These are phyloP conservation scores for Plebejus argus DNA, from an alignment of 2,888 invertebrate genomes.

Conservation along the genomic window DNA sequence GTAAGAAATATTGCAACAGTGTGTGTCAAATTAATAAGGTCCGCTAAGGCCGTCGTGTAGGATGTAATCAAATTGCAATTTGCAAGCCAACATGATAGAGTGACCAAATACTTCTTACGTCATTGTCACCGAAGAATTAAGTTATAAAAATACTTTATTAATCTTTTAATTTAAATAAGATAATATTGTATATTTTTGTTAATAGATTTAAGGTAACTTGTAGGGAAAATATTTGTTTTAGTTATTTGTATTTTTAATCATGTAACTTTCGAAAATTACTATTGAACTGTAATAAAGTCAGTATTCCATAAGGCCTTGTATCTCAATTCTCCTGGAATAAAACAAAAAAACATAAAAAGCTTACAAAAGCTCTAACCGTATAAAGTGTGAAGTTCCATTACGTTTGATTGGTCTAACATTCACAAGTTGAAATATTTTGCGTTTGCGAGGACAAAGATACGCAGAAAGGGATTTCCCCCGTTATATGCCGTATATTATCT, in stretches of 20 bases:
- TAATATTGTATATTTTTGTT: no score
- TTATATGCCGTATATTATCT: slow-evolving; percentile 20
- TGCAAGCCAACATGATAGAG: not conserved
- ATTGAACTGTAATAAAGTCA: not conserved
- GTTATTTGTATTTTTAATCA: not conserved
- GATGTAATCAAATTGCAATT: slow-evolving; percentile 11
- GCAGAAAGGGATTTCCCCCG: slow-evolving; percentile 14
- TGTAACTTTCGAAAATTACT: not conserved
- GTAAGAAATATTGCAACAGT: not conserved
- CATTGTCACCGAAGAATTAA: not conserved
- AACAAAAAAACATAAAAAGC: not conserved
- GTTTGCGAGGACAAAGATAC: slow-evolving; percentile 26
- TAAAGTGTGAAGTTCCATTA: not conserved
- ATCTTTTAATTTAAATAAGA: no score
- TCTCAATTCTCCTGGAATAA: not conserved
- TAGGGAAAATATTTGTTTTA: no score
- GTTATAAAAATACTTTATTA: no score
- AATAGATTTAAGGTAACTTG: no score
- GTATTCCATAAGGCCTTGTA: not conserved
- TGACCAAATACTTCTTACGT: not conserved
- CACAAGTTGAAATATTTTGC: slow-evolving; percentile 16
- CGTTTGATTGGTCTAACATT: slow-evolving; percentile 16
- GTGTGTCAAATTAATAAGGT: slow-evolving; percentile 13
- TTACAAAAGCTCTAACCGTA: not conserved
- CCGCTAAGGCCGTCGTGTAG: not conserved